phyloP scores from a whole-genome alignment of 2,888 invertebrate genomes.

The Pelosia muscerda region DNA sequence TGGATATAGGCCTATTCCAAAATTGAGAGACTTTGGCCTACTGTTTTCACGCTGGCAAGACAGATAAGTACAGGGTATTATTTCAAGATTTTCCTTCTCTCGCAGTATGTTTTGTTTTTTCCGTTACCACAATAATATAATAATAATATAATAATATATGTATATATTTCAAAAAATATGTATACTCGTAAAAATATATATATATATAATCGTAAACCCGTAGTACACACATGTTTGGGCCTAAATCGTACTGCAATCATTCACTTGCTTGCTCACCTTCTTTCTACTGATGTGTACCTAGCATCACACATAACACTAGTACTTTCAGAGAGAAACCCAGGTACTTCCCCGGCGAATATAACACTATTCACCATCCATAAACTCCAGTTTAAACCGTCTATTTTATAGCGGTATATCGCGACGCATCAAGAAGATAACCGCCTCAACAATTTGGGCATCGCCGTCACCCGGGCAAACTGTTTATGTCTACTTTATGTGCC shows the following conservation, averaged over 20 bases:
- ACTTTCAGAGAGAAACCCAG: not conserved
- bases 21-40: too few relatives aligned
- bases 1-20: too few relatives aligned
- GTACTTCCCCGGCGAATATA: not conserved
- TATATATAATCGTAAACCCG: too few relatives aligned
- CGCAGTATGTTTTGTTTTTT: too few relatives aligned
- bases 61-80: too few relatives aligned
- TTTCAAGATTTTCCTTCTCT: too few relatives aligned
- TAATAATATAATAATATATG: too few relatives aligned
- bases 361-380: conserved; percentile 16
- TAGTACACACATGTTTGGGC: too few relatives aligned
- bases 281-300: not conserved
- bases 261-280: not conserved
- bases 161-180: too few relatives aligned
- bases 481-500: conserved; percentile 29
- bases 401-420: conserved; percentile 12
- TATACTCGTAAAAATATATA: too few relatives aligned
- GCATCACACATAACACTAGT: not conserved
- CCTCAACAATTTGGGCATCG: conserved; percentile 18
- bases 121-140: too few relatives aligned
- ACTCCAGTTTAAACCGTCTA: conserved; percentile 17
- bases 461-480: conserved; percentile 22
- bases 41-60: too few relatives aligned
- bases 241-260: not conserved
- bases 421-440: conserved; percentile 10